phyloP scores from a whole-genome alignment of 2,113 vertebrate species.

The Bubalus kerabau region DNA sequence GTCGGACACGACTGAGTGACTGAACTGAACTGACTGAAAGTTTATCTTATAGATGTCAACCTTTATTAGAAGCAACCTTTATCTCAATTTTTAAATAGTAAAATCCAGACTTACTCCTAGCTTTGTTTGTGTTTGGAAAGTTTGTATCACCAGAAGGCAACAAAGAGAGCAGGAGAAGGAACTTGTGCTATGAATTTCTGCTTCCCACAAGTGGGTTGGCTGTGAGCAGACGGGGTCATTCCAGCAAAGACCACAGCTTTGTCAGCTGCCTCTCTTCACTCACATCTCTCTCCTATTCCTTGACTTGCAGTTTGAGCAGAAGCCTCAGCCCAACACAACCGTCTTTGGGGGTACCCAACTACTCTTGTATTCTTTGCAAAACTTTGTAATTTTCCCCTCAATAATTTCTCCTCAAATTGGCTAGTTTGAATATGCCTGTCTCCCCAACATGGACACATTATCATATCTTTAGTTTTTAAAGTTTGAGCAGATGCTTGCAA shows the following conservation, averaged over 20 bases:
- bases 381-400: background rate
- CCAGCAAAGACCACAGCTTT: background rate
- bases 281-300: background rate
- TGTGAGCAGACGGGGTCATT: background rate
- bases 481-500: background rate
- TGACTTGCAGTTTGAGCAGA: background rate
- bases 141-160: too few relatives aligned
- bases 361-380: too few relatives aligned
- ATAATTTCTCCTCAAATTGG: background rate
- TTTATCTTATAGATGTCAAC: background rate
- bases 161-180: background rate
- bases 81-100: background rate
- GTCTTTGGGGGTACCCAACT: accelerated
- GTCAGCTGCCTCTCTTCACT: background rate
- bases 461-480: background rate
- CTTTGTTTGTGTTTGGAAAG: background rate
- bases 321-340: too few relatives aligned
- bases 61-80: background rate
- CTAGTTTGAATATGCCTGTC: background rate
- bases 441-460: background rate
- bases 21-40: background rate
- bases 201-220: background rate
- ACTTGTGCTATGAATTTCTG: background rate
- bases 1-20: background rate
- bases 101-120: background rate